Evolutionary conservation across 2,113 vertebrate genomes (phyloP).

Genomic region (Ardeotis arabs): DNA sequence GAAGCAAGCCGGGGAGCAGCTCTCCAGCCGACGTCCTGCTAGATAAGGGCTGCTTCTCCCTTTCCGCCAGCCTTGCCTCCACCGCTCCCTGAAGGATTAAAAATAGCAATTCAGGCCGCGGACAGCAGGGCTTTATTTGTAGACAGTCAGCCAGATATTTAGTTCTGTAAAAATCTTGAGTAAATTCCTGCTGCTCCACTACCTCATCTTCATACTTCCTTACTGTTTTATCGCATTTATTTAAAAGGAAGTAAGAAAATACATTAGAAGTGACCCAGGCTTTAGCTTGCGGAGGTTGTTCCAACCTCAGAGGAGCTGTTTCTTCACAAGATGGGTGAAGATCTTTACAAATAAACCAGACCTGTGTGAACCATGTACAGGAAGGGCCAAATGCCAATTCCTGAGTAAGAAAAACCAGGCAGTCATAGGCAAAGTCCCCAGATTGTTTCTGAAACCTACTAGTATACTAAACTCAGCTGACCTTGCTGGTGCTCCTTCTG

Average conservation of each 20-base stretch:
- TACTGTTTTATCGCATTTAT: no score
- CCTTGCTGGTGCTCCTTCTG: neutral
- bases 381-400: neutral
- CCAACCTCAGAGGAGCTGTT: neutral
- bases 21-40: rapidly evolving
- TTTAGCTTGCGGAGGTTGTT: neutral
- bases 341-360: neutral
- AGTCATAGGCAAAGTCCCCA: neutral
- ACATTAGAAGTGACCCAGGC: neutral
- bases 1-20: no score
- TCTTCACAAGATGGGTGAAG: neutral
- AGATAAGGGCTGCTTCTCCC: neutral
- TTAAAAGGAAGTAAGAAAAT: neutral
- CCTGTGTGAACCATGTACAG: rapidly evolving
- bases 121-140: neutral
- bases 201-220: neutral
- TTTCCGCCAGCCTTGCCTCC: neutral
- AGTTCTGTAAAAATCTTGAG: neutral
- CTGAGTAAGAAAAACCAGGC: neutral
- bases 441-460: neutral
- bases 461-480: neutral
- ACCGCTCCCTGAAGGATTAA: neutral
- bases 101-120: neutral
- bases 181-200: neutral
- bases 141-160: neutral